Percentiles rank a stretch among this genome's conserved stretches.
These are phyloP conservation scores for Piscicola geometra DNA, from an alignment of 2,888 invertebrate species.

Conservation along the genomic window DNA sequence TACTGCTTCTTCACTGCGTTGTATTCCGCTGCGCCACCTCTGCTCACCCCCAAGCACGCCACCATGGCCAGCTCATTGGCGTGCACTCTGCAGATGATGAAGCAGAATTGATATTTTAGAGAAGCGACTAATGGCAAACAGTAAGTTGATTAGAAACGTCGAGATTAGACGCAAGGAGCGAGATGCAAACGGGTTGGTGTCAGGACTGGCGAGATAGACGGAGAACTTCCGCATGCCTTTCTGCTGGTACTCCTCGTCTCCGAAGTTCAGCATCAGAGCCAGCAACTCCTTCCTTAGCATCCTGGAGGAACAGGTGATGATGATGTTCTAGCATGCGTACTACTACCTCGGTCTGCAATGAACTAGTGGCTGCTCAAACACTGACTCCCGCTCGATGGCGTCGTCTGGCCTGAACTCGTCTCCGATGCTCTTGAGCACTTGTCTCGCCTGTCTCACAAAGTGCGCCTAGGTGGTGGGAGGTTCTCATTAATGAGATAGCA, in stretches of 20 bases:
- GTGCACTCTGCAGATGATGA: conserved; percentile 17
- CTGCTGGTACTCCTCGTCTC: not conserved
- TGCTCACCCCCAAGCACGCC: conserved; percentile 26
- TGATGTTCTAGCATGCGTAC: too few relatives aligned
- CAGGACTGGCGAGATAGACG: not conserved
- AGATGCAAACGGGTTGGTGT: not conserved
- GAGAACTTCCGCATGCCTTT: not conserved
- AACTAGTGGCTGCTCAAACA: too few relatives aligned
- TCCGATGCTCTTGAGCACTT: not conserved
- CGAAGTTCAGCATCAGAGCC: not conserved
- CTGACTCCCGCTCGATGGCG: not conserved
- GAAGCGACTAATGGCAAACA: not conserved
- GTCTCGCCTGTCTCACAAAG: not conserved
- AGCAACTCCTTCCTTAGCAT: not conserved
- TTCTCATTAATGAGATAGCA: too few relatives aligned
- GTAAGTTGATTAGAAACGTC: too few relatives aligned
- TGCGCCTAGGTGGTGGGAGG: not conserved
- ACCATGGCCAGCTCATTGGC: conserved; percentile 29
- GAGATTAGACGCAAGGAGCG: too few relatives aligned
- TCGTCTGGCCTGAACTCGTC: not conserved
- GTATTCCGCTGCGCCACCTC: not conserved
- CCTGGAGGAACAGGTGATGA: too few relatives aligned
- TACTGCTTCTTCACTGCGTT: conserved; percentile 11
- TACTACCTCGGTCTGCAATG: too few relatives aligned
- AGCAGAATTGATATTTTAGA: not conserved